phyloP scores from a whole-genome alignment of 2,888 invertebrate genomes.

The Leucoma salicis region DNA sequence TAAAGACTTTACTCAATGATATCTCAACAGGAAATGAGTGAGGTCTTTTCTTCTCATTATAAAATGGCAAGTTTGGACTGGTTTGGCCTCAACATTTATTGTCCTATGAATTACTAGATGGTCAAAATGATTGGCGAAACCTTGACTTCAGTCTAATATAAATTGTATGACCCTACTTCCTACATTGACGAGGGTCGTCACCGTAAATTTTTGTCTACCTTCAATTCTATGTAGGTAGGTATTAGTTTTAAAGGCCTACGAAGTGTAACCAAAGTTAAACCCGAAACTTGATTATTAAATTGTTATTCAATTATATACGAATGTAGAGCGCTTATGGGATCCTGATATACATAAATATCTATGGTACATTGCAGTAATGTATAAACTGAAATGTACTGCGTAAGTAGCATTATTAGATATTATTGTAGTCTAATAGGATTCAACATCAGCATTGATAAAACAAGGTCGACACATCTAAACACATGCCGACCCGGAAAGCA shows the following conservation, averaged over 20 bases:
- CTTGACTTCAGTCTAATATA: constrained; percentile 77
- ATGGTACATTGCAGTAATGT: too few species aligned
- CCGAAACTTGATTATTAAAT: neutral
- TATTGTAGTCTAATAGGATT: constrained; percentile 24
- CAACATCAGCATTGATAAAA: constrained; percentile 21
- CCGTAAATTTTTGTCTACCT: constrained; percentile 62
- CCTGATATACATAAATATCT: neutral
- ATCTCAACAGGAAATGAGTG: constrained; percentile 13
- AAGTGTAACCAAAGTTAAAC: constrained; percentile 4
- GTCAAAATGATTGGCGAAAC: constrained; percentile 73
- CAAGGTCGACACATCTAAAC: constrained; percentile 27
- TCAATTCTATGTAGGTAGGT: constrained; percentile 53
- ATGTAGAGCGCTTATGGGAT: neutral
- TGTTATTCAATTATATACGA: neutral
- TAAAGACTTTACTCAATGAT: neutral
- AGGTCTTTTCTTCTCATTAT: constrained; percentile 22
- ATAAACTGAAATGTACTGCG: constrained; percentile 1
- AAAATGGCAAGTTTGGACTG: constrained; percentile 35
- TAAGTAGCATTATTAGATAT: constrained; percentile 7
- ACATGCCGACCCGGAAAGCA: constrained; percentile 31
- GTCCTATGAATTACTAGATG: constrained; percentile 71
- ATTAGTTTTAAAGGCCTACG: constrained; percentile 45
- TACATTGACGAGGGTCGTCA: constrained; percentile 65
- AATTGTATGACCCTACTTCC: constrained; percentile 77
- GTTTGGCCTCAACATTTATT: constrained; percentile 69